Conservation (phyloP, 2,797 vertebrate genomes). For the Gadopsis marmoratus region DNA sequence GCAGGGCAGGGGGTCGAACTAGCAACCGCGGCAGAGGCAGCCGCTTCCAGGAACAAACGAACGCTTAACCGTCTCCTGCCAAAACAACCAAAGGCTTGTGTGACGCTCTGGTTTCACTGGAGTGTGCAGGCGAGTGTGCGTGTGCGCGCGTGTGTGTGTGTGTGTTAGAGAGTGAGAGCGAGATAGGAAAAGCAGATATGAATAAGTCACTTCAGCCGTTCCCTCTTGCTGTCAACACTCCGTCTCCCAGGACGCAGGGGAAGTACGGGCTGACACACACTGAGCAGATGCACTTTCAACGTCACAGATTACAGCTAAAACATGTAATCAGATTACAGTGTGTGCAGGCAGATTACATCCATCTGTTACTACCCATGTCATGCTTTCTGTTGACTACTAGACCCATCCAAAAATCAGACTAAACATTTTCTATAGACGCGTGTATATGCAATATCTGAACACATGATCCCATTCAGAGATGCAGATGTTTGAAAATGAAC, state of each 20-base stretch:
- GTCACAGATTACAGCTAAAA: conserved; percentile 23
- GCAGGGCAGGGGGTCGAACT: conserved; percentile 9
- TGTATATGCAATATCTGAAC: too few relatives aligned
- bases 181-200: conserved; percentile 45
- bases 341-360: conserved; percentile 27
- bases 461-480: too few relatives aligned
- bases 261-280: conserved; percentile 12
- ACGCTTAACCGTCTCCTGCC: conserved; percentile 7
- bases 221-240: conserved; percentile 45
- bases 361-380: not conserved
- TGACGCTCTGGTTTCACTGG: conserved; percentile 31
- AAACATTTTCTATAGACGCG: not conserved
- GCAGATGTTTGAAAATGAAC: conserved; percentile 2
- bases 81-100: conserved; percentile 44
- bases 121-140: conserved; percentile 14
- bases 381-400: not conserved
- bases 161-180: conserved; percentile 1
- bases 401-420: not conserved
- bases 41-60: not conserved
- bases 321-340: conserved; percentile 40
- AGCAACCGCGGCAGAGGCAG: not conserved
- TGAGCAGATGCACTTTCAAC: conserved; percentile 19
- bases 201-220: conserved; percentile 26
- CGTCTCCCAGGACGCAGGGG: conserved; percentile 33
- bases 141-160: conserved; percentile 1